These are phyloP conservation scores for Spinibarbus caldwelli DNA, from an alignment of 2,797 vertebrate species.

Conservation along the genomic window DNA sequence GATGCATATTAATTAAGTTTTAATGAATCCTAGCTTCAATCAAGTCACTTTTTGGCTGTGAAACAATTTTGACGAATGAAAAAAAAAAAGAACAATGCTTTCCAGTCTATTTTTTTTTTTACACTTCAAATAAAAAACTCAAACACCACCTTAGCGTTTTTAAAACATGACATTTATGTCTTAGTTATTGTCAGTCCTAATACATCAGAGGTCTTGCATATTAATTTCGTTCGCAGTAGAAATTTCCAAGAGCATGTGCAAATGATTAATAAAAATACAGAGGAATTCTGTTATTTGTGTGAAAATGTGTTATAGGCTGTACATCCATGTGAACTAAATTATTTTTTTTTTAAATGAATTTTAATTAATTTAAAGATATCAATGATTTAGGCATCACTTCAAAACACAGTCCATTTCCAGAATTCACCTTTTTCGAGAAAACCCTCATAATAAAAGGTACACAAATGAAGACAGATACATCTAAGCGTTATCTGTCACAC, in stretches of 20 bases:
- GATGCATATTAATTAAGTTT: slow-evolving; percentile 99
- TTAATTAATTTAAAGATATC: neutral
- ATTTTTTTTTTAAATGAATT: neutral
- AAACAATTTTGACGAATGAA: slow-evolving; percentile 99
- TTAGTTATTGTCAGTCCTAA: slow-evolving; percentile 39
- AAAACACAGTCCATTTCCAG: neutral
- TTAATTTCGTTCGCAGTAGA: slow-evolving; percentile 47
- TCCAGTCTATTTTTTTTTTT: slow-evolving; percentile 92
- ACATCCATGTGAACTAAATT: neutral
- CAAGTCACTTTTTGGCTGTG: slow-evolving; percentile 99
- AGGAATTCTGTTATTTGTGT: slow-evolving; percentile 5
- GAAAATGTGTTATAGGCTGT: neutral
- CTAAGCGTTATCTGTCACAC: neutral
- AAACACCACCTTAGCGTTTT: slow-evolving; percentile 81
- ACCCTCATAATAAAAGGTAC: neutral
- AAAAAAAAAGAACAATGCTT: slow-evolving; percentile 91
- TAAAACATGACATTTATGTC: slow-evolving; percentile 35
- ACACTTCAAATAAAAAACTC: slow-evolving; percentile 90
- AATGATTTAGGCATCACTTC: neutral
- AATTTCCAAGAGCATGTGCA: slow-evolving; percentile 10
- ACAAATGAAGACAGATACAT: neutral
- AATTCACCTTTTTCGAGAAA: neutral
- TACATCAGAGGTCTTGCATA: slow-evolving; percentile 41
- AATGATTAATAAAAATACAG: slow-evolving; percentile 18
- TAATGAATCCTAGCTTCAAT: slow-evolving; percentile 99